These are phyloP conservation scores for Sapayoa aenigma DNA, from an alignment of 2,113 vertebrate genomes.

Conservation along the genomic window DNA sequence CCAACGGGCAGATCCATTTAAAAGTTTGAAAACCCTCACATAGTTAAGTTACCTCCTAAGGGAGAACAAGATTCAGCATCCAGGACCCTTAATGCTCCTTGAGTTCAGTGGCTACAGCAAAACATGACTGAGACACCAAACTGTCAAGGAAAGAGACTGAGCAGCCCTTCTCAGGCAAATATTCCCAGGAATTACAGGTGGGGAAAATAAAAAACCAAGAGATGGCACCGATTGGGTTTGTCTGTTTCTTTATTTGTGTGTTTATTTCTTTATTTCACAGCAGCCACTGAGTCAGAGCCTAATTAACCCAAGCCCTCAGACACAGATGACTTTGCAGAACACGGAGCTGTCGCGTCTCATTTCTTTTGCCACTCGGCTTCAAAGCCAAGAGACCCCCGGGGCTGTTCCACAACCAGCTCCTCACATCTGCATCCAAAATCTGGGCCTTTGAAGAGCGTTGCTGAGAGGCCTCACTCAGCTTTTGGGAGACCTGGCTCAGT, in stretches of 20 bases:
- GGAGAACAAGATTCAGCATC: background rate
- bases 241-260: background rate
- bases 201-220: background rate
- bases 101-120: background rate
- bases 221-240: background rate
- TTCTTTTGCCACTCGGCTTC: background rate
- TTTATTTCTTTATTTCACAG: background rate
- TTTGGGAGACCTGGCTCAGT: background rate
- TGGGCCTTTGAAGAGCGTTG: background rate
- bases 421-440: background rate
- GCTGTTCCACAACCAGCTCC: background rate
- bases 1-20: background rate
- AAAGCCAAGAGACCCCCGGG: background rate
- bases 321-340: background rate
- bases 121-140: background rate
- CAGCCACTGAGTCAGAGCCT: background rate
- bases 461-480: background rate
- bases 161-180: background rate
- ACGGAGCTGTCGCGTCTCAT: background rate
- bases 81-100: background rate
- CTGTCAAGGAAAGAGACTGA: background rate
- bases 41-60: background rate
- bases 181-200: background rate
- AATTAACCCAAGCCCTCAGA: background rate
- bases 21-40: background rate